Percentiles rank a stretch among this genome's conserved stretches.
phyloP scores from a whole-genome alignment of 2,113 vertebrate species.

The Lepisosteus oculatus region DNA sequence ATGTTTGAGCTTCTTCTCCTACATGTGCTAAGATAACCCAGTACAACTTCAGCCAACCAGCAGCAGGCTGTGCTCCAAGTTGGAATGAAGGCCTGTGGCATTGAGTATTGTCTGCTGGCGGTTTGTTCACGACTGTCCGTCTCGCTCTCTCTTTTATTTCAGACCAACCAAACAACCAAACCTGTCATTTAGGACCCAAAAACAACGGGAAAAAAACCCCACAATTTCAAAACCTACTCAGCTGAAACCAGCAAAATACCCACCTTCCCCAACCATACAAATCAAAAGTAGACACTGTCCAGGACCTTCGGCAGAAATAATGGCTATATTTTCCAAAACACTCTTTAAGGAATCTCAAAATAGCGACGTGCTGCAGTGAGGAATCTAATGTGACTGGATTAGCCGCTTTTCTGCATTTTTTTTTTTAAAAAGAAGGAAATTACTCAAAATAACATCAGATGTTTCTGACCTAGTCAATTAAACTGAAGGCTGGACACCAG shows the following conservation, averaged over 20 bases:
- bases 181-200: constrained; percentile 39
- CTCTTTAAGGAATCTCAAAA: no score
- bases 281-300: no score
- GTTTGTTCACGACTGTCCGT: constrained; percentile 1
- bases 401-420: no score
- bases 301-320: no score
- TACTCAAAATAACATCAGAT: no score
- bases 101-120: constrained; percentile 23
- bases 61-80: constrained; percentile 12
- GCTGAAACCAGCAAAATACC: not conserved
- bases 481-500: no score
- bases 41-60: constrained; percentile 11
- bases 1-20: constrained; percentile 21
- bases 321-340: no score
- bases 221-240: constrained; percentile 20
- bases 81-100: constrained; percentile 13
- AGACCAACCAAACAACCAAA: constrained; percentile 9
- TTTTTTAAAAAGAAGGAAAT: no score
- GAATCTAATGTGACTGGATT: no score
- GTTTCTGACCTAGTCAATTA: no score
- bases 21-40: constrained; percentile 21
- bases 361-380: no score
- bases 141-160: not conserved
- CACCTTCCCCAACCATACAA: not conserved
- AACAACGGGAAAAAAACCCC: constrained; percentile 37